Evolutionary conservation across 2,113 vertebrate genomes (phyloP), one percentile per base, ranked within the genome.

Genomic region (Noctilio leporinus): DNA sequence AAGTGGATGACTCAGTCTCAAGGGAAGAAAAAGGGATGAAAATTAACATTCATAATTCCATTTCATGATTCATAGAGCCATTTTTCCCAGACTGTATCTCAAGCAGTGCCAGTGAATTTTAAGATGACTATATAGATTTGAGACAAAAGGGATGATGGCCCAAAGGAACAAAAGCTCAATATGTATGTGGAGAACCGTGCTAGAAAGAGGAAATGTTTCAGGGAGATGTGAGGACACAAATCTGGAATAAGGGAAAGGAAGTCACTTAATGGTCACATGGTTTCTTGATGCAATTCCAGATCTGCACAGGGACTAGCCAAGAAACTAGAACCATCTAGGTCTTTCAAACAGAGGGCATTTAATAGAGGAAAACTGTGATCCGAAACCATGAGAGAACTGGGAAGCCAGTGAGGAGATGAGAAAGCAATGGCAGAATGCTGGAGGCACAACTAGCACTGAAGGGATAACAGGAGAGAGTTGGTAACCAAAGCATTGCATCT

Each of bases 31-130:
- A 69, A 49, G 20, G 4, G 20, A 67, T 28, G 47, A n/a, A n/a
- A 91, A 83, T 57, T 78, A 82, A 91, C 77, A 83, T 86, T 62
- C 45, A 83, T 77, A 57, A 95, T 81, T 95, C 90, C 12, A 84
- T 82, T 86, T 76, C 67, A n/a, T 82, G 83, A 90, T 51, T 89
- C 57, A 86, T 0, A 7, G 47, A 70, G 26, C 59, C 75, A 51
- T 40, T 89, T 81, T 77, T 85, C 43, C 47, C 86, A 11, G 22
- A 30, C 19, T 55, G 16, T 76, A 96, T 89, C 82, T 80, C 93
- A 89, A 86, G 87, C 0, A 1, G 64, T 43, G 28, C 5, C 75
- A 67, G 57, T 59, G 53, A 91, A 89, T 72, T 94, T 86, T 93
- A 86, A 80, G 83, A 80, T 38, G 57, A 65, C 76, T 57, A 55